These are phyloP conservation scores for Mythimna lalbum DNA, from an alignment of 2,888 invertebrate genomes.

Conservation along the genomic window DNA sequence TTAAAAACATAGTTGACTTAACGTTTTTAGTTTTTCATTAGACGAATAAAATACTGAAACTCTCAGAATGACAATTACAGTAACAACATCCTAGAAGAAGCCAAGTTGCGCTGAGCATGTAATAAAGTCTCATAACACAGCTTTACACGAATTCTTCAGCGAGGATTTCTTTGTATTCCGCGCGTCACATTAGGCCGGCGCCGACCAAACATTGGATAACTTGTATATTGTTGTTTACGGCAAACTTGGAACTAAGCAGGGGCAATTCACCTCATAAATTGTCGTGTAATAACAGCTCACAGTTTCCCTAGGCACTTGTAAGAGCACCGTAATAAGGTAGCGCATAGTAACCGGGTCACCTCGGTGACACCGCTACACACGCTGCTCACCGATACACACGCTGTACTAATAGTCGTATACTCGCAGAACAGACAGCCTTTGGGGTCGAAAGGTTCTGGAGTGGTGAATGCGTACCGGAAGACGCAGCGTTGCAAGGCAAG, in stretches of 20 bases:
- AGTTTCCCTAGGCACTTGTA: slow-evolving; percentile 89
- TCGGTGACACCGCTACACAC: slow-evolving; percentile 65
- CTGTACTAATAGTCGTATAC: slow-evolving; percentile 51
- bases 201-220: slow-evolving; percentile 83
- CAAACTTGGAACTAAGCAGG: slow-evolving; percentile 85
- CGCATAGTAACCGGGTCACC: slow-evolving; percentile 77
- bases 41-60: slow-evolving; percentile 23
- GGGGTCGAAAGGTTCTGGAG: too few species aligned
- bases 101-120: slow-evolving; percentile 71
- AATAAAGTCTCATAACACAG: slow-evolving; percentile 80
- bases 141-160: slow-evolving; percentile 79
- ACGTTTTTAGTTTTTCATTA: slow-evolving; percentile 40
- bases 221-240: slow-evolving; percentile 89
- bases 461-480: too few species aligned
- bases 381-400: slow-evolving; percentile 68
- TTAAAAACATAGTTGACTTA: not conserved
- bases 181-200: slow-evolving; percentile 80
- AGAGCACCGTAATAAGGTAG: slow-evolving; percentile 83
- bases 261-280: slow-evolving; percentile 89
- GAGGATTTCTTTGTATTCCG: slow-evolving; percentile 80
- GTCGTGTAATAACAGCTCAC: slow-evolving; percentile 87
- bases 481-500: too few species aligned
- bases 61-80: slow-evolving; percentile 34
- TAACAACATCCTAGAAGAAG: slow-evolving; percentile 52
- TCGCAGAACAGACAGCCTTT: too few species aligned